Evolutionary conservation across 2,888 invertebrate genomes (phyloP).

Genomic region (Apomyelois bistriatella): DNA sequence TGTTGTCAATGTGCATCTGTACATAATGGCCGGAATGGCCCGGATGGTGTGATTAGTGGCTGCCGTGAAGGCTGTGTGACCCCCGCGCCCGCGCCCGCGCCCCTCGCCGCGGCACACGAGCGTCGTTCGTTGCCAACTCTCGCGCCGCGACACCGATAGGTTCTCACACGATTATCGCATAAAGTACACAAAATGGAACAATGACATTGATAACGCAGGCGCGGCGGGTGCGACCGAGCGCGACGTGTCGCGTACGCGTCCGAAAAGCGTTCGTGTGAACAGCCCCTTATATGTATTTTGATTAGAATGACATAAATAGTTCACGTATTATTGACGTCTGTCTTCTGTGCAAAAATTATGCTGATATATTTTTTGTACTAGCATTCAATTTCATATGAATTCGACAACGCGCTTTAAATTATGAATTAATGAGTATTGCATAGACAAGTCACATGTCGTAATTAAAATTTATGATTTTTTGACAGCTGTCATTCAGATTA

Average conservation of each 20-base stretch:
- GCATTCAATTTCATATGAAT: not conserved
- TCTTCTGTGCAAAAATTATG: not conserved
- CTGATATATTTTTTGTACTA: not conserved
- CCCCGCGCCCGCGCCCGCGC: constrained; percentile 18
- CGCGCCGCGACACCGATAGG: constrained; percentile 19
- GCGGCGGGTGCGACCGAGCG: constrained; percentile 10
- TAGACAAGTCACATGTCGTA: too few species aligned
- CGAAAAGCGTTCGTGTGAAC: constrained; percentile 13
- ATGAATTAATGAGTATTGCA: too few species aligned
- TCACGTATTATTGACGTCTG: not conserved
- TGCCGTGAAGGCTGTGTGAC: constrained; percentile 27
- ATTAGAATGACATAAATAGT: constrained; percentile 1
- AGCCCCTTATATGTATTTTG: not conserved
- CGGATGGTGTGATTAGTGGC: constrained; percentile 14
- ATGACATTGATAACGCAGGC: constrained; percentile 30
- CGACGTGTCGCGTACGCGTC: constrained; percentile 19
- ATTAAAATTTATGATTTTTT: not conserved
- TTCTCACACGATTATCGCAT: constrained; percentile 28
- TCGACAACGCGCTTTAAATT: too few species aligned
- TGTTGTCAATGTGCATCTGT: constrained; percentile 22
- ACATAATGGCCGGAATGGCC: constrained; percentile 22
- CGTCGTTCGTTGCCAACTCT: constrained; percentile 23
- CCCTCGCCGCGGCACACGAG: constrained; percentile 20
- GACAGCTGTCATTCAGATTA: constrained; percentile 4
- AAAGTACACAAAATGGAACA: constrained; percentile 29